Conservation (phyloP, 2,888 invertebrate species). For the Chromoteleia sp. region DNA sequence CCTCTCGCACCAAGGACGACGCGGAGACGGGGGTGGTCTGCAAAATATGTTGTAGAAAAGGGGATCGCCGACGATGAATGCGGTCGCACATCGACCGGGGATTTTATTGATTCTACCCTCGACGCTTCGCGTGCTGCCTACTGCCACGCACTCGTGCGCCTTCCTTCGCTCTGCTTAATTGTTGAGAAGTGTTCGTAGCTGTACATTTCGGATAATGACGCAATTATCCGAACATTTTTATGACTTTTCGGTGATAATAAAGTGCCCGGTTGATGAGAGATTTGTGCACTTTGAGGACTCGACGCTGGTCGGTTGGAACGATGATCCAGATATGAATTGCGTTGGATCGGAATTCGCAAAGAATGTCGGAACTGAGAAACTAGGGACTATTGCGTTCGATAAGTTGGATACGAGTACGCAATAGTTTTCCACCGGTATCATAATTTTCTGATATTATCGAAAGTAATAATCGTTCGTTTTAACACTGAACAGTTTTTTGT, state of each 20-base stretch:
- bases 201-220: constrained; percentile 47
- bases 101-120: constrained; percentile 82
- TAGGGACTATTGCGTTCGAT: no score
- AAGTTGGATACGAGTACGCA: no score
- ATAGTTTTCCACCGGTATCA: no score
- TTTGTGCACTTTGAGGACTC: neutral
- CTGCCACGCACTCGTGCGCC: constrained; percentile 70
- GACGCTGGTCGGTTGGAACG: neutral
- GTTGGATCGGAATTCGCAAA: no score
- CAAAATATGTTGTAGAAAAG: constrained; percentile 83
- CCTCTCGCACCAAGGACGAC: constrained; percentile 50
- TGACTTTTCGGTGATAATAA: constrained; percentile 45
- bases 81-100: constrained; percentile 82
- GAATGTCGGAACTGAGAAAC: no score
- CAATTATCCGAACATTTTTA: constrained; percentile 55
- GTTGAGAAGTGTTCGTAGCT: constrained; percentile 66
- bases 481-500: no score
- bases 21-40: constrained; percentile 71
- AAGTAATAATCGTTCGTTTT: no score
- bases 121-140: constrained; percentile 69
- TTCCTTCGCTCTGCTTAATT: constrained; percentile 68
- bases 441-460: no score
- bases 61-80: constrained; percentile 81
- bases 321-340: constrained; percentile 11
- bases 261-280: constrained; percentile 9